Evolutionary conservation across 2,888 invertebrate species (phyloP).

Genomic region (Leptopilina myrica): DNA sequence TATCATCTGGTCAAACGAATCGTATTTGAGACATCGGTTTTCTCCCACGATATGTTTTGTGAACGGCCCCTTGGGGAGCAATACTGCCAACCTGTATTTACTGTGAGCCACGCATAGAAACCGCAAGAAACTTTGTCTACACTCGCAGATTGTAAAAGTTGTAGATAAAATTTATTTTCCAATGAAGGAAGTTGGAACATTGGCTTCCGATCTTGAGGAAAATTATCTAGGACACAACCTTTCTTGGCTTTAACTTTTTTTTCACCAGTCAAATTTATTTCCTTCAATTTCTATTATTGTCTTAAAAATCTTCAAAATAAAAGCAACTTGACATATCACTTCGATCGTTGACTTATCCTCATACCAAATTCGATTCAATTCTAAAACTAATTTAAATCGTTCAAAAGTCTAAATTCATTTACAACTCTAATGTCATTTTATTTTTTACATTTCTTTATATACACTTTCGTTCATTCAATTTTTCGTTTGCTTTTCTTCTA

Average conservation of each 20-base stretch:
- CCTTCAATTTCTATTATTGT: too few relatives aligned
- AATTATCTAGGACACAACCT: background rate
- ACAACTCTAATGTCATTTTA: slow-evolving; percentile 20
- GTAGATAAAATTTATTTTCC: slow-evolving; percentile 19
- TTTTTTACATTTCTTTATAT: too few relatives aligned
- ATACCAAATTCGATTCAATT: too few relatives aligned
- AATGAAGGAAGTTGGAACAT: background rate
- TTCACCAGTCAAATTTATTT: background rate
- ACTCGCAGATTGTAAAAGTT: slow-evolving; percentile 37
- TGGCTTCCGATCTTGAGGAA: background rate
- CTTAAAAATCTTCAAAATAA: too few relatives aligned
- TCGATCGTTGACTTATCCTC: too few relatives aligned
- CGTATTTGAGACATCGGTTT: slow-evolving; percentile 30
- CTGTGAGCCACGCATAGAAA: slow-evolving; percentile 26
- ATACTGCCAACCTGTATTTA: slow-evolving; percentile 36
- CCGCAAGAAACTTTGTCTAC: slow-evolving; percentile 22
- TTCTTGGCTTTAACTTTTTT: background rate
- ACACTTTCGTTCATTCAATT: too few relatives aligned
- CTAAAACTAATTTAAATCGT: too few relatives aligned
- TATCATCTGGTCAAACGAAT: slow-evolving; percentile 37
- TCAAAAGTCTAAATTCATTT: background rate
- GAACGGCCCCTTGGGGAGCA: slow-evolving; percentile 35
- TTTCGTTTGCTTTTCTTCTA: too few relatives aligned
- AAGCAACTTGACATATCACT: too few relatives aligned
- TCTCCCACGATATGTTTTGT: slow-evolving; percentile 22